These are phyloP conservation scores for Hucho hucho DNA, from an alignment of 2,113 vertebrate species.

Conservation along the genomic window DNA sequence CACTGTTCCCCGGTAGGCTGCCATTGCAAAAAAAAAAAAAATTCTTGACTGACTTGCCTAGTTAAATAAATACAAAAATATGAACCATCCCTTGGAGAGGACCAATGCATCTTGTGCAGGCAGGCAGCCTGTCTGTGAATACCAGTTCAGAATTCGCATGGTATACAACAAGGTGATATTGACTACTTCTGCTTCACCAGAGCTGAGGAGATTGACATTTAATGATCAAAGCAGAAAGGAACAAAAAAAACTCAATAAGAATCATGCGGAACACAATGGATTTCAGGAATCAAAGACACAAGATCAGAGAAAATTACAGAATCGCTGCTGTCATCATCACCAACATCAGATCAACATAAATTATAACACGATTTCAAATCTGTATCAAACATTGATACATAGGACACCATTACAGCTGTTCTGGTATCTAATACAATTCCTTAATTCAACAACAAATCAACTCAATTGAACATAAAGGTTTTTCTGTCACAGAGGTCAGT, in stretches of 20 bases:
- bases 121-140: constrained; percentile 39
- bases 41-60: too few relatives aligned
- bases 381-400: not conserved
- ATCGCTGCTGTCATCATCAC: not conserved
- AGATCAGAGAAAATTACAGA: not conserved
- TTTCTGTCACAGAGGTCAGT: not conserved
- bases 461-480: too few relatives aligned
- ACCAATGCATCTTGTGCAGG: constrained; percentile 55
- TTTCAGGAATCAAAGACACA: not conserved
- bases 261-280: not conserved
- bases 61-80: too few relatives aligned
- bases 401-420: too few relatives aligned
- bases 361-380: not conserved
- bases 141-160: constrained; percentile 61
- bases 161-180: constrained; percentile 63
- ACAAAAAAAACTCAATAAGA: constrained; percentile 29
- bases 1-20: too few relatives aligned
- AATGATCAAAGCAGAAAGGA: constrained; percentile 56
- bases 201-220: constrained; percentile 67
- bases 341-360: not conserved
- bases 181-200: constrained; percentile 70
- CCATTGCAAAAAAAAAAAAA: too few relatives aligned
- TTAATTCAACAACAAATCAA: too few relatives aligned
- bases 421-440: too few relatives aligned
- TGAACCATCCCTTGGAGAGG: constrained; percentile 53